Conservation (phyloP, 2,888 invertebrate genomes). For the Diarsia mendica region DNA sequence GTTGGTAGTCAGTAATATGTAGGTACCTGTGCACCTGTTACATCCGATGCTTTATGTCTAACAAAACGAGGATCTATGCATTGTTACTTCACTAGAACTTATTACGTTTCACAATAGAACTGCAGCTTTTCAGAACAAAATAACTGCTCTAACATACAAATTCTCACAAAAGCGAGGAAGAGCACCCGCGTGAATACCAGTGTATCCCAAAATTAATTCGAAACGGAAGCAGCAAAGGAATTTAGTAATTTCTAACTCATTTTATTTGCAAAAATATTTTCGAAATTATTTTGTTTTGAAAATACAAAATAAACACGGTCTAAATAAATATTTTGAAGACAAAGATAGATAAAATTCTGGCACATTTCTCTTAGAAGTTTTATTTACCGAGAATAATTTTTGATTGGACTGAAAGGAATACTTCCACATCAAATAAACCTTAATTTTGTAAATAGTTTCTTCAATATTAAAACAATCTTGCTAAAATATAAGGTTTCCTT, state of each 20-base stretch:
- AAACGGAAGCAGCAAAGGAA: neutral
- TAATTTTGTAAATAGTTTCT: neutral
- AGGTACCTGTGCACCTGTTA: conserved; percentile 4
- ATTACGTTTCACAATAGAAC: neutral
- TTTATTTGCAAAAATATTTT: neutral
- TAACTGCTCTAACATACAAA: neutral
- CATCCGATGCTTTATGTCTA: conserved; percentile 24
- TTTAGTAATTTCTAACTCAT: neutral
- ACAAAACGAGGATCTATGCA: neutral
- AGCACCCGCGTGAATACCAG: neutral
- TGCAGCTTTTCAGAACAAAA: neutral
- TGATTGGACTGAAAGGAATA: neutral
- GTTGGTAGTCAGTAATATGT: conserved; percentile 2
- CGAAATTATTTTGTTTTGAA: neutral
- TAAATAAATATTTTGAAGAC: conserved; percentile 35
- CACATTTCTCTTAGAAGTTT: neutral
- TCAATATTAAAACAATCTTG: neutral
- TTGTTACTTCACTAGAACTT: neutral
- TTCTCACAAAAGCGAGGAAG: neutral
- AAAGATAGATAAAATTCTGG: neutral
- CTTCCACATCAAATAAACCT: neutral
- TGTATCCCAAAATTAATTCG: neutral
- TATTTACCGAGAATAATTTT: neutral
- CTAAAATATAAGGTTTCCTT: neutral
- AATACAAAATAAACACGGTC: conserved; percentile 4